These are phyloP conservation scores for Phyto melanocephala DNA, from an alignment of 2,888 invertebrate genomes.

Conservation along the genomic window DNA sequence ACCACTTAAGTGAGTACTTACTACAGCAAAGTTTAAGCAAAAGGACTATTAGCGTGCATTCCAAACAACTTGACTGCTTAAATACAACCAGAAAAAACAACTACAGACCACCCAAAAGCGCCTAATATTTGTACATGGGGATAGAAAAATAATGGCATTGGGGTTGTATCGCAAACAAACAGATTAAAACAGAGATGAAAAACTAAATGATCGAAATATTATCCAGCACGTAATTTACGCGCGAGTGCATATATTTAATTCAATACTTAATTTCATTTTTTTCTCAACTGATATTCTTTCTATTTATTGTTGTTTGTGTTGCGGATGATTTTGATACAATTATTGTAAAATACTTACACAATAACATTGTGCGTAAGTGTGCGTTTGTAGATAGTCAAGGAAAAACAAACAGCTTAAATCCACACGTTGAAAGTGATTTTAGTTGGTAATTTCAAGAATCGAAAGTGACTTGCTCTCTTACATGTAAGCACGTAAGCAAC, in stretches of 20 bases:
- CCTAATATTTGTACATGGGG: not conserved
- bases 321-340: not conserved
- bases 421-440: not conserved
- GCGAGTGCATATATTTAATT: constrained; percentile 60
- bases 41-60: constrained; percentile 39
- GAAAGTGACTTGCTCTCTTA: not conserved
- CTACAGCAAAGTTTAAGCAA: constrained; percentile 41
- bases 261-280: constrained; percentile 42
- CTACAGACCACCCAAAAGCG: constrained; percentile 3
- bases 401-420: not conserved
- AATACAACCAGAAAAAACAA: not conserved
- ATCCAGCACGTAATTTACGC: constrained; percentile 60
- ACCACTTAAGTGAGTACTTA: constrained; percentile 57
- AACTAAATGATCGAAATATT: constrained; percentile 6
- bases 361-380: not conserved
- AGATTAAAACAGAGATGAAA: not conserved
- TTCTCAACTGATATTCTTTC: not conserved
- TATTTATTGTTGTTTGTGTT: not conserved
- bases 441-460: not conserved
- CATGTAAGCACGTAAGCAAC: not conserved
- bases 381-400: not conserved
- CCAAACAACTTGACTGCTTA: not conserved
- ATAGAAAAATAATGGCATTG: not conserved
- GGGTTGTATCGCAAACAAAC: not conserved
- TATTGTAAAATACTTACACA: constrained; percentile 8